Evolutionary conservation across 2,797 vertebrate genomes (phyloP).

Genomic region (Cyprinodon diabolis): DNA sequence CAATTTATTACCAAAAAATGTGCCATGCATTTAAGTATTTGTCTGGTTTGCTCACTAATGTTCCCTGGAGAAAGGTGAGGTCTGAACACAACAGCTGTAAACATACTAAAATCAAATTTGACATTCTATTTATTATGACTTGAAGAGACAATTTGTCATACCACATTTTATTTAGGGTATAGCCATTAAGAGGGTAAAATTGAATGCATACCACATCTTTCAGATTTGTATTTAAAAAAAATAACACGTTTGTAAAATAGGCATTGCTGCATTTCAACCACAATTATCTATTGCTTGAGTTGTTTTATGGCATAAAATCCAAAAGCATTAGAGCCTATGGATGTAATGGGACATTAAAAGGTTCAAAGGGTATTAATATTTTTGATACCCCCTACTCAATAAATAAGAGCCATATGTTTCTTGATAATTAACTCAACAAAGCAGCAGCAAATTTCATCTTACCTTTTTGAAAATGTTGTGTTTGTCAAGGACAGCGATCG

Average conservation of each 20-base stretch:
- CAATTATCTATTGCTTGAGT: not conserved
- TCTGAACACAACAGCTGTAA: not conserved
- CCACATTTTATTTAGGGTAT: not conserved
- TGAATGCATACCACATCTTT: not conserved
- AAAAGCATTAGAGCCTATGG: not conserved
- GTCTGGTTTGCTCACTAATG: not conserved
- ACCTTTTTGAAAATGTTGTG: slow-evolving; percentile 83
- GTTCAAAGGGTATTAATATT: not conserved
- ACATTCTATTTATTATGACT: not conserved
- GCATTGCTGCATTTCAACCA: not conserved
- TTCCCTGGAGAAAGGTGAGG: not conserved
- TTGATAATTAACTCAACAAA: slow-evolving; percentile 3
- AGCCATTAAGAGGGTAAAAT: not conserved
- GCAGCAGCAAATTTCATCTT: slow-evolving; percentile 29
- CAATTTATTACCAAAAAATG: not conserved
- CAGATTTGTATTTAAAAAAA: not conserved
- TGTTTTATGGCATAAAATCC: not conserved
- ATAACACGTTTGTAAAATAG: not conserved
- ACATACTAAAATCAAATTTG: not conserved
- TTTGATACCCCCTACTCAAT: not conserved
- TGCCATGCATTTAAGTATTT: not conserved
- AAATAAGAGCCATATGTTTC: not conserved
- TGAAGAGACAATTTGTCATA: not conserved
- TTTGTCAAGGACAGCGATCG: slow-evolving; percentile 79
- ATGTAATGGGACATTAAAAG: not conserved